Base-by-base conservation (phyloP, 2,113 vertebrate genomes). In the Rhipidura dahli region DNA sequence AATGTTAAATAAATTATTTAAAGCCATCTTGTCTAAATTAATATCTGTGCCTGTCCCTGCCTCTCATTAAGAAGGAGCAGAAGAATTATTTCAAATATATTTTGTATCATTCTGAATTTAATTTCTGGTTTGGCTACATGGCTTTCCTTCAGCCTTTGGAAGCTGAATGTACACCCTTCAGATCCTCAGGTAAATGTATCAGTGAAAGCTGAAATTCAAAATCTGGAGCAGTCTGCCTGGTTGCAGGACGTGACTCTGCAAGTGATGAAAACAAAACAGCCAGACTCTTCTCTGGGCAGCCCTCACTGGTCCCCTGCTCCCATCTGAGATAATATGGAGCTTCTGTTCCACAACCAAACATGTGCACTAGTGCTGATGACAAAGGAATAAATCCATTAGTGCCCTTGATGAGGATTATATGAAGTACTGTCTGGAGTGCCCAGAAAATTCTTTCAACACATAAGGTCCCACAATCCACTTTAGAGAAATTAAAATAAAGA, bases 391-490 rank as follows among this genome's bases (percentile, higher is more conserved):
- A 88, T 45, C 82, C 75, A 69, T 63, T 33, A 92, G 53, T 66
- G 88, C 54, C 79, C 86, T 77, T 66, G 75, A 93, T 59, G 54
- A 90, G 83, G 90, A 95, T 86, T 88, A 86, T 24, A 72, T 61
- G 59, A 95, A 95, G 92, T 59, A 77, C 75, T 19, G 66, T 35
- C 71, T 83, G 59, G 71, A 95, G 76, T 47, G 50, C 37, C 42
- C 68, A 65, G 85, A 61, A 93, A 92, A 96, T 92, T 96, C 79
- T 53, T 77, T 42, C 66, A 59, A 95, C 71, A 49, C 45, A 0
- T 12, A 69, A 94, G 66, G 75, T 92, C 68, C 56, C 47, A 44
- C 80, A 86, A 88, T 61, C 33, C 47, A 65, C 78, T 95, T 79
- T 11, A 53, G 57, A 73, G 59, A 87, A 91, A 95, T 85, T 37